Conservation (phyloP, 2,888 invertebrate genomes). For the Torymus aiolomorphi region DNA sequence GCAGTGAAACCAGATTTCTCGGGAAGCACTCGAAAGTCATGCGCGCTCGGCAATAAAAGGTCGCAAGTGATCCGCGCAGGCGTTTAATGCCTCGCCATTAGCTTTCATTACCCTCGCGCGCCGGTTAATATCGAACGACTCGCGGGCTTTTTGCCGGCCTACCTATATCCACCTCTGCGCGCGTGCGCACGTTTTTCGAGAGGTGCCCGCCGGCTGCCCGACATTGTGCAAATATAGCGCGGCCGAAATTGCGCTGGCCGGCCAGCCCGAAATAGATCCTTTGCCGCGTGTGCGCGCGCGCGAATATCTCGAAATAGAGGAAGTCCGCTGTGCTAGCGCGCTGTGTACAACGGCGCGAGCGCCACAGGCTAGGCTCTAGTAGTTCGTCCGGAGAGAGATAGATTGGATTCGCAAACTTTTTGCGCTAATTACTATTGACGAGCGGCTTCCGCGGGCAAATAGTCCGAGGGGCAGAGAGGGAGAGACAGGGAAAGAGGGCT, state of each 20-base stretch:
- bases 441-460: constrained; percentile 7
- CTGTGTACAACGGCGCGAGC: not conserved
- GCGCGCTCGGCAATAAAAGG: constrained; percentile 25
- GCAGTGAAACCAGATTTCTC: constrained; percentile 10
- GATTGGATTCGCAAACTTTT: constrained; percentile 51
- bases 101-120: constrained; percentile 50
- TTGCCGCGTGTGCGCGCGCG: constrained; percentile 24
- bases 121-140: constrained; percentile 26
- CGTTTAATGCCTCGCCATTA: constrained; percentile 49
- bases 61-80: not conserved
- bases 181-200: constrained; percentile 8
- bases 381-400: too few relatives aligned
- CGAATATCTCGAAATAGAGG: constrained; percentile 52
- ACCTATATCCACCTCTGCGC: too few relatives aligned
- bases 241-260: constrained; percentile 46
- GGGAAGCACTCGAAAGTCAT: constrained; percentile 5
- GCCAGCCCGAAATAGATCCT: constrained; percentile 50
- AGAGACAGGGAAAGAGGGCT: too few relatives aligned
- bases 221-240: constrained; percentile 54
- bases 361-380: not conserved
- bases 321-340: constrained; percentile 10
- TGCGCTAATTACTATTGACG: constrained; percentile 50
- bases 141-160: not conserved
- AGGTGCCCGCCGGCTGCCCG: not conserved
- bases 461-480: not conserved